phyloP scores from a whole-genome alignment of 1,140 invertebrate genomes.

The Ridgeia piscesae region DNA sequence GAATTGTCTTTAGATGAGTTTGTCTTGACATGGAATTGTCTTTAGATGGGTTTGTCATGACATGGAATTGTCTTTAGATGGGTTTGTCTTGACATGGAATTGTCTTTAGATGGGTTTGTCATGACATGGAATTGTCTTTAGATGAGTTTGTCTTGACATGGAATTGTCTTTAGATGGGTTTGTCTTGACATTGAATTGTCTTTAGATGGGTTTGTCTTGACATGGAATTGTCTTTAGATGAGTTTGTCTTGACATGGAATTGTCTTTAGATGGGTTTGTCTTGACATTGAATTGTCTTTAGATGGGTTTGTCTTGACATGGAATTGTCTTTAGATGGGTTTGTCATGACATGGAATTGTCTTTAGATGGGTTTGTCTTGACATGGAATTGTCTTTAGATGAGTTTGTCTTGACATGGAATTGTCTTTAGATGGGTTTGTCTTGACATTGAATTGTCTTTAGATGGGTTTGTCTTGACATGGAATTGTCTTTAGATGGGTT shows the following conservation, averaged over 20 bases:
- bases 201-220: neutral
- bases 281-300: neutral
- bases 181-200: neutral
- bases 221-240: too few species aligned
- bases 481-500: too few species aligned
- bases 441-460: neutral
- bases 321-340: neutral
- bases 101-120: neutral
- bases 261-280: neutral
- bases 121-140: neutral
- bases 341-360: too few species aligned
- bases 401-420: neutral
- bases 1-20: neutral
- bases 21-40: neutral
- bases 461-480: neutral
- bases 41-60: neutral
- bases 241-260: neutral
- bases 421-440: neutral
- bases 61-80: neutral
- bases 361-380: neutral
- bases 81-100: too few species aligned
- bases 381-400: too few species aligned
- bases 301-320: neutral
- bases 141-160: neutral
- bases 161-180: neutral